Conservation (phyloP, 2,888 invertebrate genomes). For the Ichneumoninae sp. region DNA sequence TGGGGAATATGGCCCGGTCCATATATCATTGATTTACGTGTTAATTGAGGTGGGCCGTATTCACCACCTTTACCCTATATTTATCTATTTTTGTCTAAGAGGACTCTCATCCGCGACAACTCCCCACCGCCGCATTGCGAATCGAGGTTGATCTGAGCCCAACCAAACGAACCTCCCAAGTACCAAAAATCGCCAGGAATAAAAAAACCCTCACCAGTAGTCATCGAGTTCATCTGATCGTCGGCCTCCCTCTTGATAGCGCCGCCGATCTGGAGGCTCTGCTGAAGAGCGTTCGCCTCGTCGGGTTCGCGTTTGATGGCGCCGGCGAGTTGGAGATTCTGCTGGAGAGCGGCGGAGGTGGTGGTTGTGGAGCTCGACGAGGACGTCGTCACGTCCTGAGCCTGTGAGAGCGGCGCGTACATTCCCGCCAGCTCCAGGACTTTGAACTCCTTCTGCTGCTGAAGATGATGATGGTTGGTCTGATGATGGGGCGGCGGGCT, state of each 20-base stretch:
- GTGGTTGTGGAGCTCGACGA: conserved; percentile 79
- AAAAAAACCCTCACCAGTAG: conserved; percentile 75
- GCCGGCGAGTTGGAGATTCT: conserved; percentile 80
- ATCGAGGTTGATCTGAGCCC: too few species aligned
- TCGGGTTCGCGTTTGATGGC: conserved; percentile 80
- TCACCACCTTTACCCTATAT: too few species aligned
- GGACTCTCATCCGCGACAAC: too few species aligned
- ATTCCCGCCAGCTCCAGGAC: conserved; percentile 82
- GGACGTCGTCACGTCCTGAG: conserved; percentile 85
- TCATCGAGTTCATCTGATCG: conserved; percentile 79
- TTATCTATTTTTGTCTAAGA: too few species aligned
- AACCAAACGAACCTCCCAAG: too few species aligned
- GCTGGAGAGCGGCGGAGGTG: conserved; percentile 83
- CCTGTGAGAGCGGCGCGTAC: conserved; percentile 81
- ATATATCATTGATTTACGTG: too few species aligned
- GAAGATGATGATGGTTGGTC: conserved; percentile 78
- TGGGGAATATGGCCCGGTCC: too few species aligned
- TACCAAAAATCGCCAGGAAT: too few species aligned
- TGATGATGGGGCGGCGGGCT: conserved; percentile 84
- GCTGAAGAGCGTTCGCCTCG: conserved; percentile 83
- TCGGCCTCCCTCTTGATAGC: conserved; percentile 80
- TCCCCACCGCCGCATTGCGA: too few species aligned
- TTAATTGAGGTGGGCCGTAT: too few species aligned
- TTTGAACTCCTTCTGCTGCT: conserved; percentile 82
- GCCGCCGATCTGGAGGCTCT: conserved; percentile 79